Evolutionary conservation across 1,140 invertebrate genomes (phyloP).

Genomic region (Bombus impatiens): DNA sequence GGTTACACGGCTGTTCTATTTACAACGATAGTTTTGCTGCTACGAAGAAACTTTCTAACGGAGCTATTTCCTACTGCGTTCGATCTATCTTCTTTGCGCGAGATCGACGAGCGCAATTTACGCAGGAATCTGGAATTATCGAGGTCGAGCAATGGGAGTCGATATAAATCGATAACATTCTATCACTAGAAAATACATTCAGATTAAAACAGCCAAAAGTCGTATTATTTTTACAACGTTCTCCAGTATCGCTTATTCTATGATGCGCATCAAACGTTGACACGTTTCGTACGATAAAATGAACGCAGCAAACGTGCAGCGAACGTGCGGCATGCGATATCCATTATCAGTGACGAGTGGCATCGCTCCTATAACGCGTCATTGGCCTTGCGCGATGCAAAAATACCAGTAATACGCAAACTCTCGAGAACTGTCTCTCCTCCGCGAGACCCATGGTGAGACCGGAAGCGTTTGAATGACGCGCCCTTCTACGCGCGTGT

Average conservation of each 20-base stretch:
- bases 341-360: conserved; percentile 45
- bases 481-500: not conserved
- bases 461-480: not conserved
- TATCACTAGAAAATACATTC: not conserved
- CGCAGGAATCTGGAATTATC: not conserved
- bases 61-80: not conserved
- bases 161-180: not conserved
- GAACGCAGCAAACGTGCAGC: not conserved
- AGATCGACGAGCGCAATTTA: not conserved
- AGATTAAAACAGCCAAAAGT: not conserved
- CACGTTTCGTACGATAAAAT: conserved; percentile 7
- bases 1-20: not conserved
- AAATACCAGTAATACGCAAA: conserved; percentile 14
- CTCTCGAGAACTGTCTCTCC: not conserved
- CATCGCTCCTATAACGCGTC: conserved; percentile 67
- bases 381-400: conserved; percentile 63
- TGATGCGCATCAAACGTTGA: conserved; percentile 9
- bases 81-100: not conserved
- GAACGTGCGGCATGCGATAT: conserved; percentile 42
- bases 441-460: not conserved
- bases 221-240: not conserved
- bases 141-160: not conserved
- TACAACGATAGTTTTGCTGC: not conserved
- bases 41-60: not conserved
- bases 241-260: not conserved